Evolutionary conservation across 2,888 invertebrate species (phyloP), one percentile per base, ranked within the genome.

Genomic region (Thymelicus sylvestris): DNA sequence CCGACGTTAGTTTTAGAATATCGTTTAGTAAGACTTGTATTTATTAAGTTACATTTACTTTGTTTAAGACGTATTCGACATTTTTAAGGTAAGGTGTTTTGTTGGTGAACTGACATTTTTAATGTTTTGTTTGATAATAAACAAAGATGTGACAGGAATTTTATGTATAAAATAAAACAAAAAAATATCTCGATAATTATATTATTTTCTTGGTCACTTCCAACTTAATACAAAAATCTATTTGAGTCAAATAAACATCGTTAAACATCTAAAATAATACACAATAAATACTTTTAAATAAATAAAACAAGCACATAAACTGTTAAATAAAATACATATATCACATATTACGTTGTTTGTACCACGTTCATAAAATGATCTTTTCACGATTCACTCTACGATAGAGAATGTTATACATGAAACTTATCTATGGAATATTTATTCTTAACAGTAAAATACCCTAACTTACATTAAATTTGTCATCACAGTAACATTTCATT

Each of bases 341-440:
- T 89, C 89, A 90, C 88, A 87, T 78, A 77, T 80, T 84, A 85
- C 79, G 78, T 77, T 82, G 81, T 90, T 90, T 90, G 90, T 90
- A 90, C 89, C 86, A 83, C 80, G 73, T 74, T 72, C 62, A 67
- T 60, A 68, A 68, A 57, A 24, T 39, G 66, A 57, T 59, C 7
- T 6, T 38, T 39, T n/a, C 41, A 55, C 19, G 10, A 24, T 24
- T 24, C 19, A 24, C 24, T 24, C 7, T 8, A 4, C 6, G 24
- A 24, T 19, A 7, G 15, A 47, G 48, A 66, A 57, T 7, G 57
- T 44, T 60, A 50, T 72, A 75, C 48, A 63, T 55, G 31, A 60
- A 63, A 66, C 61, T 72, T 72, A 72, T 55, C 31, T 71, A 74
- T 73, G 74, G 72, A 74, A 75, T 71, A 71, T 62, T 66, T 38